Evolutionary conservation across 2,113 vertebrate species (phyloP).

Genomic region (Junco hyemalis): DNA sequence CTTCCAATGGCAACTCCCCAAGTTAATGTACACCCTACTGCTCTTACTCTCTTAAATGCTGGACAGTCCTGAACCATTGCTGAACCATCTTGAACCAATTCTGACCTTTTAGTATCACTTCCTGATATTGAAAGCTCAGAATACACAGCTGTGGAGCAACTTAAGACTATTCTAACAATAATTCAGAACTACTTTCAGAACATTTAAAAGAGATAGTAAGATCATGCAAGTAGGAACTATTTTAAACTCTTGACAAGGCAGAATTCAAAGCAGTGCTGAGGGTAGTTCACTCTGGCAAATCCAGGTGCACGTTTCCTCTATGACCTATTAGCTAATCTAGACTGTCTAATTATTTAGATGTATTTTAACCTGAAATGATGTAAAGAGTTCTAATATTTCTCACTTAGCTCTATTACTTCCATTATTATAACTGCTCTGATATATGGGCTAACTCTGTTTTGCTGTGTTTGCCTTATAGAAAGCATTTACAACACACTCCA

Average conservation of each 20-base stretch:
- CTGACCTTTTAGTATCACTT: background rate
- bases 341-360: background rate
- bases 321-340: background rate
- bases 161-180: background rate
- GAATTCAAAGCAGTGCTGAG: background rate
- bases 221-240: background rate
- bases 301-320: fast-evolving
- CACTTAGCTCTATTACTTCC: background rate
- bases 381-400: background rate
- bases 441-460: background rate
- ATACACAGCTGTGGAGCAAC: background rate
- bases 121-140: background rate
- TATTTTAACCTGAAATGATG: background rate
- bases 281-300: background rate
- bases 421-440: background rate
- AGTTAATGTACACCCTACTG: background rate
- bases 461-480: background rate
- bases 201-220: background rate
- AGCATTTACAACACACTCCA: fast-evolving
- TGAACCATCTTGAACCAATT: background rate
- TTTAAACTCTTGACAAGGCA: background rate
- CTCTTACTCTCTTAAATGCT: background rate
- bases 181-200: background rate
- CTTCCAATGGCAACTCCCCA: background rate
- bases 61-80: background rate